These are phyloP conservation scores for Caenorhabditis sp. DNA, from an alignment of 2,888 invertebrate genomes.

Conservation along the genomic window DNA sequence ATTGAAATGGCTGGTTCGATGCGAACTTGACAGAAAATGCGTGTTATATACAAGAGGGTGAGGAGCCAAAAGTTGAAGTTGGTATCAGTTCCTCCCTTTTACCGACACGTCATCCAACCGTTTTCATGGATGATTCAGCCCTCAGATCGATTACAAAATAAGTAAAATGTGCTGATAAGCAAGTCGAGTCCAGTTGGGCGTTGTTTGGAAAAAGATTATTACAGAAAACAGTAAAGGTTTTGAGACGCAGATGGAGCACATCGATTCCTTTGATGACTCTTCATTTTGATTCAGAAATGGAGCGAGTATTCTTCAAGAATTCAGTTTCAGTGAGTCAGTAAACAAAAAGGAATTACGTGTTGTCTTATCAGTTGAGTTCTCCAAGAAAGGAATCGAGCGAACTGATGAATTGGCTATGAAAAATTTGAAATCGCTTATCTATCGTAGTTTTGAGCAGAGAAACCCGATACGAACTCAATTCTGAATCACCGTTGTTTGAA, in stretches of 20 bases:
- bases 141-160: slow-evolving; percentile 12
- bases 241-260: slow-evolving; percentile 1
- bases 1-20: slow-evolving; percentile 31
- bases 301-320: no score
- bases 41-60: slow-evolving; percentile 26
- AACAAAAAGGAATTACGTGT: neutral
- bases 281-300: neutral
- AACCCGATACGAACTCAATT: neutral
- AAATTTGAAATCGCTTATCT: slow-evolving; percentile 29
- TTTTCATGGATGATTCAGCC: slow-evolving; percentile 36
- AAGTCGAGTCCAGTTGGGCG: slow-evolving; percentile 24
- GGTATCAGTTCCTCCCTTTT: slow-evolving; percentile 30
- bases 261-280: no score
- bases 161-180: slow-evolving; percentile 32
- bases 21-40: slow-evolving; percentile 50
- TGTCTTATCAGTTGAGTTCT: slow-evolving; percentile 18
- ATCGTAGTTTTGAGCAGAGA: slow-evolving; percentile 30
- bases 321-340: slow-evolving; percentile 26
- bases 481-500: slow-evolving; percentile 40
- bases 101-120: slow-evolving; percentile 41
- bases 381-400: slow-evolving; percentile 9
- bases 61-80: slow-evolving; percentile 6
- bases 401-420: slow-evolving; percentile 27
- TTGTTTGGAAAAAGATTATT: slow-evolving; percentile 15
- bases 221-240: neutral